These are phyloP conservation scores for Phyllotreta striolata DNA, from an alignment of 2,888 invertebrate genomes.

Conservation along the genomic window DNA sequence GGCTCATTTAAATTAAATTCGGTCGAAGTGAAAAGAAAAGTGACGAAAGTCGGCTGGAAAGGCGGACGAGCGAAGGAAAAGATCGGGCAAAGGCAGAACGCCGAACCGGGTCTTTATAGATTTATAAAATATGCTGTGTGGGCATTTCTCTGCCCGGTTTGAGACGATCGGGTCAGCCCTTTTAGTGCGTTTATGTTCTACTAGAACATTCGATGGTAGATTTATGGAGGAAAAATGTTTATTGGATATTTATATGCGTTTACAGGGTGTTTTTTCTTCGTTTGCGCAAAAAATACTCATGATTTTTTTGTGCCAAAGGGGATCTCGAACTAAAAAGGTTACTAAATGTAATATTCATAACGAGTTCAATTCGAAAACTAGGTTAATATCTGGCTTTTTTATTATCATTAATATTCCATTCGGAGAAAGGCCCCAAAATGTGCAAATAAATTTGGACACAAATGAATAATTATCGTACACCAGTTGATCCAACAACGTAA, in stretches of 20 bases:
- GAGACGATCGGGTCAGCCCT: constrained; percentile 41
- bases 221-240: constrained; percentile 37
- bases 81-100: constrained; percentile 36
- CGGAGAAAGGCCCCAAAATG: too few species aligned
- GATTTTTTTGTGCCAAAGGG: too few species aligned
- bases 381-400: too few species aligned
- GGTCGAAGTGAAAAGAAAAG: constrained; percentile 39
- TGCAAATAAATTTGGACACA: too few species aligned
- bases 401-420: too few species aligned
- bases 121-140: constrained; percentile 52
- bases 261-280: constrained; percentile 19
- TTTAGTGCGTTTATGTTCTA: constrained; percentile 42
- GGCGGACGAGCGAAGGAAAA: constrained; percentile 41
- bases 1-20: constrained; percentile 38
- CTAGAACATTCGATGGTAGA: constrained; percentile 38
- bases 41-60: constrained; percentile 43
- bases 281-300: neutral
- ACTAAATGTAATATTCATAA: too few species aligned
- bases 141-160: constrained; percentile 47
- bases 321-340: too few species aligned
- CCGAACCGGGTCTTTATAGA: constrained; percentile 46
- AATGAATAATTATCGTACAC: too few species aligned
- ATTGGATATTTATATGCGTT: constrained; percentile 36
- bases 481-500: neutral
- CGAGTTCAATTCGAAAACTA: too few species aligned